Evolutionary conservation across 2,888 invertebrate species (phyloP).

Genomic region (Clunio marinus): DNA sequence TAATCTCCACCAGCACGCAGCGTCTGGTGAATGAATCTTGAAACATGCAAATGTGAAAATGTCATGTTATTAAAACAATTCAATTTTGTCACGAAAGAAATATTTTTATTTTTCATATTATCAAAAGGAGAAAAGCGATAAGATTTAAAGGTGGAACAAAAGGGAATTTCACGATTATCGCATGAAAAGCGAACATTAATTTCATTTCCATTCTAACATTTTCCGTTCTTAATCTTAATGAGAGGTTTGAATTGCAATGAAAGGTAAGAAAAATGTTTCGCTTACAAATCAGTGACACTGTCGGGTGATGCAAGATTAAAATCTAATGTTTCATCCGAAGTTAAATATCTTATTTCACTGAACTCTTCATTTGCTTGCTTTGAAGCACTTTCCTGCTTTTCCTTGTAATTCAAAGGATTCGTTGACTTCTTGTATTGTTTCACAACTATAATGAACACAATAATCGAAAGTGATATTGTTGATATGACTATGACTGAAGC

Average conservation of each 20-base stretch:
- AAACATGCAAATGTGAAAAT: too few relatives aligned
- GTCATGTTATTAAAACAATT: too few relatives aligned
- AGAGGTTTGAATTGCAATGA: too few relatives aligned
- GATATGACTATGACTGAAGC: not conserved
- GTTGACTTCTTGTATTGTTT: conserved; percentile 34
- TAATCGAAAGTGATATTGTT: not conserved
- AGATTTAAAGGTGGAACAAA: too few relatives aligned
- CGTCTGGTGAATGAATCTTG: too few relatives aligned
- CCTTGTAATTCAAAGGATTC: conserved; percentile 32
- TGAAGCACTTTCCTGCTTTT: conserved; percentile 4
- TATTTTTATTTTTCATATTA: too few relatives aligned
- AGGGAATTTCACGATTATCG: too few relatives aligned
- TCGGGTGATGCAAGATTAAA: conserved; percentile 26
- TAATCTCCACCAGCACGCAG: not conserved
- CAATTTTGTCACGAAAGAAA: too few relatives aligned
- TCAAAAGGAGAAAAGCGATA: too few relatives aligned
- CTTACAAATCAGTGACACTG: not conserved
- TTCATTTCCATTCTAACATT: too few relatives aligned
- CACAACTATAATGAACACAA: not conserved
- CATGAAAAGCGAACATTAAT: not conserved
- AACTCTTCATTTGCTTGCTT: conserved; percentile 40
- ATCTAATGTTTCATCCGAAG: conserved; percentile 40
- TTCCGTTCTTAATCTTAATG: too few relatives aligned
- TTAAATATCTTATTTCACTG: conserved; percentile 41
- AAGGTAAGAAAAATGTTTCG: too few relatives aligned